Conservation (phyloP, 2,888 invertebrate species). For the Trissonchulus latispiculum region DNA sequence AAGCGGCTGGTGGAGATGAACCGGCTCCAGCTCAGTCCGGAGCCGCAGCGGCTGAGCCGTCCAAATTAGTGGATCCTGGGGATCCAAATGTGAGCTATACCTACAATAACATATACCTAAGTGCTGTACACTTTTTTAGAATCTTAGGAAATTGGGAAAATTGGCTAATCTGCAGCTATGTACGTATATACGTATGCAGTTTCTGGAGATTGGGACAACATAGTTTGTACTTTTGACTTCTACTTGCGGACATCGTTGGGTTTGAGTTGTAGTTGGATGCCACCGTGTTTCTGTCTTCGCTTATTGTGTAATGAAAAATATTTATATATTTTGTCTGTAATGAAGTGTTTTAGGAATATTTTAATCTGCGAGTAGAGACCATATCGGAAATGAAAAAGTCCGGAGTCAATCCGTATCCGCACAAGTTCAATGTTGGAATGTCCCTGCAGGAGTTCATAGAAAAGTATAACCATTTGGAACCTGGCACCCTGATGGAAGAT, state of each 20-base stretch:
- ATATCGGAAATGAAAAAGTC: slow-evolving; percentile 67
- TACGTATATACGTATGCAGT: no score
- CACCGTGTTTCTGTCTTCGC: no score
- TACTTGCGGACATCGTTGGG: no score
- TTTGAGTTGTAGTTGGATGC: no score
- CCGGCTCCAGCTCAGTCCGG: slow-evolving; percentile 25
- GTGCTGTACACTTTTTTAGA: no score
- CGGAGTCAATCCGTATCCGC: slow-evolving; percentile 80
- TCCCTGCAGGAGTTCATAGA: slow-evolving; percentile 78
- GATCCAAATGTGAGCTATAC: slow-evolving; percentile 50
- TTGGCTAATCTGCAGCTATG: no score
- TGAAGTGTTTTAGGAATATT: slow-evolving; percentile 62
- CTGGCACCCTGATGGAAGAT: slow-evolving; percentile 59
- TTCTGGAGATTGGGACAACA: no score
- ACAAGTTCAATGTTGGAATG: slow-evolving; percentile 83
- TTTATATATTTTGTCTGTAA: no score
- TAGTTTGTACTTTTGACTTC: no score
- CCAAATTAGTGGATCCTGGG: slow-evolving; percentile 73
- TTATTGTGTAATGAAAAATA: no score
- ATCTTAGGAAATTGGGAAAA: no score
- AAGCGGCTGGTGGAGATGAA: slow-evolving; percentile 27
- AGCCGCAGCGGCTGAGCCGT: slow-evolving; percentile 34
- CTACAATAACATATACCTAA: no score
- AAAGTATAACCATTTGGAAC: slow-evolving; percentile 61
- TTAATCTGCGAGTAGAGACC: slow-evolving; percentile 68